Percentiles rank a stretch among this genome's conserved stretches.
Conservation (phyloP, 2,113 vertebrate genomes). For the Ceyx cyanopectus region DNA sequence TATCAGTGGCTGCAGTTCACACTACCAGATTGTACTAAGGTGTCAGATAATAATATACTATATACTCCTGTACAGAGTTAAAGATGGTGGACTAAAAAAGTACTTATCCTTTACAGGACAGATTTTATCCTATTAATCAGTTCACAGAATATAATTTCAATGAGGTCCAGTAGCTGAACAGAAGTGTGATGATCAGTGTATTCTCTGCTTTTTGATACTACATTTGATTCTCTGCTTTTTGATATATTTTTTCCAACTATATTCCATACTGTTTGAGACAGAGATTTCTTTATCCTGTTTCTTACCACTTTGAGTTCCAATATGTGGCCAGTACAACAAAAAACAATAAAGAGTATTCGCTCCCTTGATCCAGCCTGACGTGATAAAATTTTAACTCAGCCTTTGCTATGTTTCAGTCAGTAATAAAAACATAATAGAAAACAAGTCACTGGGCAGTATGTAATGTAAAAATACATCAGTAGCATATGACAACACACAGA, state of each 20-base stretch:
- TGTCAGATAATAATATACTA: neutral
- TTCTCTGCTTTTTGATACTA: neutral
- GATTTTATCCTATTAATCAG: neutral
- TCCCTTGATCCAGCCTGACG: neutral
- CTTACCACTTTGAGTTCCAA: neutral
- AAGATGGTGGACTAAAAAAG: neutral
- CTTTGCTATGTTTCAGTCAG: neutral
- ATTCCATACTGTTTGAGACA: neutral
- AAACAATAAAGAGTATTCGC: conserved; percentile 6
- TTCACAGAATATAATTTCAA: neutral
- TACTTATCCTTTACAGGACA: neutral
- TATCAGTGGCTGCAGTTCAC: neutral
- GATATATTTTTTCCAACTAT: neutral
- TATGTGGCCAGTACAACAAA: conserved; percentile 7
- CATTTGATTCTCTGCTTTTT: neutral
- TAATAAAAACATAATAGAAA: neutral
- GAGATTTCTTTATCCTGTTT: neutral
- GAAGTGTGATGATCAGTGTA: neutral
- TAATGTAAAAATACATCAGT: neutral
- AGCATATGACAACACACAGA: neutral
- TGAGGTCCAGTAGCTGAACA: neutral
- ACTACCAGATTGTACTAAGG: neutral
- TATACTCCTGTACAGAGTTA: neutral
- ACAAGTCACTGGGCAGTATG: neutral
- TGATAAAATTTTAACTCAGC: neutral